Base-by-base conservation (phyloP, 2,797 vertebrate genomes). In the Macropus fuliginosus region DNA sequence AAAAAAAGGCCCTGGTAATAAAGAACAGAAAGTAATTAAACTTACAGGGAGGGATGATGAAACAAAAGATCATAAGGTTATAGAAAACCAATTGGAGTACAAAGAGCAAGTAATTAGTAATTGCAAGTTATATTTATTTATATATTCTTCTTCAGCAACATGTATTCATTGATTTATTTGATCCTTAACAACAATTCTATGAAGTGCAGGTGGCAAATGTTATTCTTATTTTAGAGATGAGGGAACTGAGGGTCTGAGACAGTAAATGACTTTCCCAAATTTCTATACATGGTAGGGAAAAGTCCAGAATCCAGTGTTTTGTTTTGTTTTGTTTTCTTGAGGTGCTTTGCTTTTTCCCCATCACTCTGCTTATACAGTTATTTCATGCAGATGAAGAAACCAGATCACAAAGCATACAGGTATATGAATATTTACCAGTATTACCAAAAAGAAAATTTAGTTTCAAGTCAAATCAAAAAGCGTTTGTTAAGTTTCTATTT, bases 21-120 rank as follows among this genome's bases (percentile, higher is more conserved):
- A 93, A 93, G 34, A 34, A 91, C 56, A 92, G 74, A 94, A 96
- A 91, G 0, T 50, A 91, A 94, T 95, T 91, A 94, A 74, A 56
- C 89, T 81, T 81, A 12, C 59, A 56, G 59, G 87, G 55, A 90
- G 54, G 93, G 28, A 56, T 74, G 50, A 34, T 89, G 21, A 96
- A 92, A 56, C 27, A 90, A 91, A 95, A 0, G n/a, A 91, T 57
- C 94, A 28, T 34, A 91, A 91, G 90, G 34, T 93, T 92, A 91
- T 4, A 91, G 40, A 52, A 96, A 59, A 74, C 1, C 12, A 91
- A 74, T 56, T 92, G 52, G 93, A 91, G 27, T 87, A 94, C 0
- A 31, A 29, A 74, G 14, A 55, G 94, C 92, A 95, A 93, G 14
- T 55, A 92, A 13, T 46, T n/a, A 29, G 21, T 3, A 21, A 81